Conservation (phyloP, 2,888 invertebrate species). For the Apodemia duryi region DNA sequence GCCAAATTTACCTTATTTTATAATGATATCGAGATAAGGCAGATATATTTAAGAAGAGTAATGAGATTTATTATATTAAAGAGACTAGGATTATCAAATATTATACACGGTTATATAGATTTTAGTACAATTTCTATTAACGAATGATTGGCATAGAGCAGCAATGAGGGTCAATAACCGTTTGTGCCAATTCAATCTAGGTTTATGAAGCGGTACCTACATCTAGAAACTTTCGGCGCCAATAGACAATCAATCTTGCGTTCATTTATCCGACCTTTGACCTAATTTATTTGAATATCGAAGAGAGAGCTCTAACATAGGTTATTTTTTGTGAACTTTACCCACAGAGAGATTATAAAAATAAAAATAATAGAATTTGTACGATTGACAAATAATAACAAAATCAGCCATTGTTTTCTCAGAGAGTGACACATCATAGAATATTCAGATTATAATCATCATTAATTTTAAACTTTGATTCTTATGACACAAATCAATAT, state of each 20-base stretch:
- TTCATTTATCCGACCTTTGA: not conserved
- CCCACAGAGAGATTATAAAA: too few relatives aligned
- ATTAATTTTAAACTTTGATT: too few relatives aligned
- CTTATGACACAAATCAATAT: too few relatives aligned
- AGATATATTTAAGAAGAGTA: constrained; percentile 1
- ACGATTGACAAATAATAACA: too few relatives aligned
- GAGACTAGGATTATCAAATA: constrained; percentile 3
- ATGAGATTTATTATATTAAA: constrained; percentile 3
- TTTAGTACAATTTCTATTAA: constrained; percentile 4
- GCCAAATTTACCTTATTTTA: not conserved
- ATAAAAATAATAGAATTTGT: too few relatives aligned
- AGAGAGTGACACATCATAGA: too few relatives aligned
- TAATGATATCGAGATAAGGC: constrained; percentile 10
- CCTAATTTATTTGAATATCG: not conserved
- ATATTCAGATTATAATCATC: too few relatives aligned
- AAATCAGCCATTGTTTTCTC: too few relatives aligned
- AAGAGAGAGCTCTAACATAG: too few relatives aligned
- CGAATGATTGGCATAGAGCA: constrained; percentile 3
- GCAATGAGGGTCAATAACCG: not conserved
- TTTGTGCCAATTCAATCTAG: constrained; percentile 14
- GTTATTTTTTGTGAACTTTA: too few relatives aligned
- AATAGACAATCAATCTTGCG: constrained; percentile 3
- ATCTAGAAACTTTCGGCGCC: constrained; percentile 11
- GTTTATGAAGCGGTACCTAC: constrained; percentile 11
- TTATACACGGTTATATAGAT: constrained; percentile 10